These are phyloP conservation scores for Labeo calbasu DNA, from an alignment of 2,797 vertebrate genomes.

Conservation along the genomic window DNA sequence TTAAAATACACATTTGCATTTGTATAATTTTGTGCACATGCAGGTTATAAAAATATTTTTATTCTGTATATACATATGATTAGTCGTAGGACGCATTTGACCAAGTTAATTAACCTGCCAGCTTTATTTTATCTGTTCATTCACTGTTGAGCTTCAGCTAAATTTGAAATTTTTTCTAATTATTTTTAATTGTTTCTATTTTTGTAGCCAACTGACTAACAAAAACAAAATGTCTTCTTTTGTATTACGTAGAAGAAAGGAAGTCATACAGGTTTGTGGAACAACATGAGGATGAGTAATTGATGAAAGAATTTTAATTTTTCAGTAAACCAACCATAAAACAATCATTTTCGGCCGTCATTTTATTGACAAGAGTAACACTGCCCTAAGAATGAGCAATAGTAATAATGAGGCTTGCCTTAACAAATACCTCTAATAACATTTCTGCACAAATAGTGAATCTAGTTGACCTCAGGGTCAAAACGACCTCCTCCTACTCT, in stretches of 20 bases:
- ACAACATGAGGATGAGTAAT: neutral
- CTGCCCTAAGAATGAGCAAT: neutral
- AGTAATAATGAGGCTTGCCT: neutral
- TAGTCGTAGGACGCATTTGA: neutral
- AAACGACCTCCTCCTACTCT: neutral
- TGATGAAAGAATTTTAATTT: neutral
- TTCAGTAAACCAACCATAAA: neutral
- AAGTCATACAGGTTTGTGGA: neutral
- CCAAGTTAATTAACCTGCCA: neutral
- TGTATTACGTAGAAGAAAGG: neutral
- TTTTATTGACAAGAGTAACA: neutral
- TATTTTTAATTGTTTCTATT: neutral
- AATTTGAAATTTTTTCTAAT: too few species aligned
- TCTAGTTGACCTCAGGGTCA: conserved; percentile 10
- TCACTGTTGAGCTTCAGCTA: too few species aligned
- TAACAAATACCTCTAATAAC: neutral
- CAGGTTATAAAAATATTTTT: neutral
- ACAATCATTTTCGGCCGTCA: neutral
- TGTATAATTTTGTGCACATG: neutral
- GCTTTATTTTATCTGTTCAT: neutral
- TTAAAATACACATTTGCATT: neutral
- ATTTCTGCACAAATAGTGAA: neutral
- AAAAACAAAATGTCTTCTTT: neutral
- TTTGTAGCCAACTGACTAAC: neutral
- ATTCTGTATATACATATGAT: too few species aligned